Base-by-base conservation (phyloP, 2,888 invertebrate genomes). In the Plebejus melissa region DNA sequence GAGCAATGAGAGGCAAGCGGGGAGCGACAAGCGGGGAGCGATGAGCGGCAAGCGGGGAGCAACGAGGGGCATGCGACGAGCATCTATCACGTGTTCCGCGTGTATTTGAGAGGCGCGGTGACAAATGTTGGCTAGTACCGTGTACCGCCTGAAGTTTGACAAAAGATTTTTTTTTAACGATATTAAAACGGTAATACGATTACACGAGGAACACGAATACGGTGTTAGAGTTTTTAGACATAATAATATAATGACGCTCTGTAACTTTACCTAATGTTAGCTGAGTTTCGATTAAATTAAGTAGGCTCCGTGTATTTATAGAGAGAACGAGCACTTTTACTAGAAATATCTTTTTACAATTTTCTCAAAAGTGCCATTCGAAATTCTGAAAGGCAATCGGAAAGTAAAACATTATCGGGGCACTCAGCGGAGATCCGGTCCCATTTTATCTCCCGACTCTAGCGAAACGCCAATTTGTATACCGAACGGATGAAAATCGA, bases 341-440 rank as follows among this genome's bases (percentile, higher is more conserved):
- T 36, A 16, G 7, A 58, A 65, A 65, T 46, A 65, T 22, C 5
- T 65, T 65, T 65, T 65, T 16, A 65, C 65, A 65, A 65, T 32
- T 65, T 65, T 65, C 65, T 13, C 32, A 32, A 65, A 65, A 32
- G 65, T 13, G 65, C 36, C 11, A 65, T 32, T 65, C 4, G 13
- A 5, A 65, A 65, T 65, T 65, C 65, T 36, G 65, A 65, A 36
- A 65, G 65, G 32, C 65, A 65, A 65, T 13, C 32, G 65, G 65
- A 65, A 65, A 65, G 65, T 65, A 65, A 65, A 65, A 65, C 65
- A 65, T 65, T 65, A 65, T 65, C 32, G 65, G 65, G 5, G 16
- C 16, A 36, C 65, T 65, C 16, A 36, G 65, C 65, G 1, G 5
- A 65, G 65, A 65, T 65, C 32, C 65, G 65, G 65, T 32, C 65